Evolutionary conservation across 2,113 vertebrate species (phyloP), one percentile per base, ranked within the genome.

Genomic region (Cyphomyrus plagiostoma): DNA sequence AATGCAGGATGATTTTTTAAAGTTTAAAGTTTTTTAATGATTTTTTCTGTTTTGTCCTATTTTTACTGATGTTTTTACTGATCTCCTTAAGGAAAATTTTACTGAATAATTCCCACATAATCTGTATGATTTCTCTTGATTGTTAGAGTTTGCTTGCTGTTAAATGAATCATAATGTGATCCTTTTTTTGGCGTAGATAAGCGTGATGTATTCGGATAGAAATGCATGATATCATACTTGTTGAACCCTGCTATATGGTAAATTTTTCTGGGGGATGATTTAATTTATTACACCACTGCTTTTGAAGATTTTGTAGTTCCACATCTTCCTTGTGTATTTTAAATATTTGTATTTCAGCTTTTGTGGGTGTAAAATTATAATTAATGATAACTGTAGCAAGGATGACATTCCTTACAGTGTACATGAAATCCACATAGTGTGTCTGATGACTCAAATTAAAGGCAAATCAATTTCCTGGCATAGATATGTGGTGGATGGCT

Each of bases 211-310:
- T 74, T 88, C 21, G 1, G 46, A 56, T n/a, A 48, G 46, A 74
- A 88, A 88, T 88, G 52, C 17, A 88, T 88, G 30, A 45, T 56
- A 87, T 58, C 21, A 88, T 62, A 42, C 53, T 15, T 88, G 30
- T 88, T 42, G 52, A 56, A 42, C 52, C 45, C 53, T 62, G 52
- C 50, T 39, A 39, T 42, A 56, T 30, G n/a, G 35, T 23, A 88
- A 26, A 62, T 45, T 62, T 62, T 23, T 62, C 30, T 88, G 2
- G 35, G 3, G 30, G 26, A 42, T 42, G 53, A 58, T 88, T 21
- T 45, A 56, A 88, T 88, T 88, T 62, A 45, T 88, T 35, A 42
- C 30, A 87, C 86, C 50, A 39, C 9, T 21, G 23, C 53, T 23
- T 88, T 39, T 62, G 19, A 21, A 62, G 17, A 23, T 35, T 58